Evolutionary conservation across 2,113 vertebrate species (phyloP).

Genomic region (Xiphias gladius): DNA sequence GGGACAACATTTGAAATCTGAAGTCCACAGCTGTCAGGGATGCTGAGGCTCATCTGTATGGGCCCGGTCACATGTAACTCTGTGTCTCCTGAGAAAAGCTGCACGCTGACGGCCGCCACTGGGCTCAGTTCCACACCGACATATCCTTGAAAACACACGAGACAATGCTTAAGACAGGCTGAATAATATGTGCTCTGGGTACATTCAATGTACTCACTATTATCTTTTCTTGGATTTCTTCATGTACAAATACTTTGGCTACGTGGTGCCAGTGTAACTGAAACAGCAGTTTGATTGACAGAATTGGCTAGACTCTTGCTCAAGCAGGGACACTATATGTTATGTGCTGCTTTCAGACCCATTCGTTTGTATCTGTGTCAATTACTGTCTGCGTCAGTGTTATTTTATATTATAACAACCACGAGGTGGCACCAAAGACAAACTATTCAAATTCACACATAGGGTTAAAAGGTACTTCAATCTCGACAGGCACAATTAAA

Average conservation of each 20-base stretch:
- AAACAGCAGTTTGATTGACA: not conserved
- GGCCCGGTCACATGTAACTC: slow-evolving; percentile 87
- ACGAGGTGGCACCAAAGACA: not conserved
- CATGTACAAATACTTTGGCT: not conserved
- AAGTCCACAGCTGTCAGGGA: slow-evolving; percentile 77
- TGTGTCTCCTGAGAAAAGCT: slow-evolving; percentile 85
- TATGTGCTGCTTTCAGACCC: not conserved
- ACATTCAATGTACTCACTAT: not conserved
- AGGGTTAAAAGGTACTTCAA: not conserved
- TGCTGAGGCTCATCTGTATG: slow-evolving; percentile 86
- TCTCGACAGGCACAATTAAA: not conserved
- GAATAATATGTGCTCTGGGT: not conserved
- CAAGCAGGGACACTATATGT: not conserved
- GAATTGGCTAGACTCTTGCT: not conserved
- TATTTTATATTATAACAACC: not conserved
- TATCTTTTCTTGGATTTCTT: slow-evolving; percentile 5
- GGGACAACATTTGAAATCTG: slow-evolving; percentile 83
- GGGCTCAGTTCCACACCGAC: slow-evolving; percentile 87
- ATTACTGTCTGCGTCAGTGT: not conserved
- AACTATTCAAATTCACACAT: not conserved
- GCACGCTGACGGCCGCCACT: slow-evolving; percentile 87
- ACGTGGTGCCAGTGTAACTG: no score
- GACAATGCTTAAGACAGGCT: not conserved
- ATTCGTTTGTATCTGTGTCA: not conserved
- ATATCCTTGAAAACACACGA: slow-evolving; percentile 80